Base-by-base conservation (phyloP, 2,888 invertebrate species). In the Cheilosia vulpina region DNA sequence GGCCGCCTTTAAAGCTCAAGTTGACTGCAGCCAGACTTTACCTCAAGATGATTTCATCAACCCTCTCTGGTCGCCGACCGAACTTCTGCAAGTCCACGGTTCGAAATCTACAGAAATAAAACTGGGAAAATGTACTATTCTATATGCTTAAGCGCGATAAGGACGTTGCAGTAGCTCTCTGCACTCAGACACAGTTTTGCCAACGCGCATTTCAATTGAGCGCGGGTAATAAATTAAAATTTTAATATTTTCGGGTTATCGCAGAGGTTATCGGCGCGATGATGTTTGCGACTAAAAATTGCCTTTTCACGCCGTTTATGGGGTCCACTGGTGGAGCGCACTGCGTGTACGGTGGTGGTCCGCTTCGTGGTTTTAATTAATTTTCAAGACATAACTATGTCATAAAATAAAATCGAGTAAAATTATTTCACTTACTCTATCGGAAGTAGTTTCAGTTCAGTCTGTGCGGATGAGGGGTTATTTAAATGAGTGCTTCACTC, bases 1-100 rank as follows among this genome's bases (percentile, higher is more conserved):
- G 81, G 81, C 85, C 85, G 81, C 85, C 85, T 81, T 72, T 66
- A 81, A 80, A 68, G 85, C 76, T 76, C 53, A 60, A 43, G 38
- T 58, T 52, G 62, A 34, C 17, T 41, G 69, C 31, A 19, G 50
- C 50, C 58, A 58, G 69, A 34, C 62, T 58, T 47, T 60, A 82
- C 77, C 69, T 82, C 34, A 72, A 76, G 76, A 81, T 65, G 65
- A 71, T 62, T 45, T 63, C 21, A 24, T 63, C 31, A 24, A 38
- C 17, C 41, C 43, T 62, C 19, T 41, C n/a, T 17, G 6, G 17
- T 43, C 19, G 4, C n/a, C 21, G 9, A 27, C 24, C 19, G 38
- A 24, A 31, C 13, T 24, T 34, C 38, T 11, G 63, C 62, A 53
- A 55, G 77, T 82, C 53, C 65, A 77, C 71, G 34, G 55, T 19